These are phyloP conservation scores for Pollenia labialis DNA, from an alignment of 2,888 invertebrate genomes.

Conservation along the genomic window DNA sequence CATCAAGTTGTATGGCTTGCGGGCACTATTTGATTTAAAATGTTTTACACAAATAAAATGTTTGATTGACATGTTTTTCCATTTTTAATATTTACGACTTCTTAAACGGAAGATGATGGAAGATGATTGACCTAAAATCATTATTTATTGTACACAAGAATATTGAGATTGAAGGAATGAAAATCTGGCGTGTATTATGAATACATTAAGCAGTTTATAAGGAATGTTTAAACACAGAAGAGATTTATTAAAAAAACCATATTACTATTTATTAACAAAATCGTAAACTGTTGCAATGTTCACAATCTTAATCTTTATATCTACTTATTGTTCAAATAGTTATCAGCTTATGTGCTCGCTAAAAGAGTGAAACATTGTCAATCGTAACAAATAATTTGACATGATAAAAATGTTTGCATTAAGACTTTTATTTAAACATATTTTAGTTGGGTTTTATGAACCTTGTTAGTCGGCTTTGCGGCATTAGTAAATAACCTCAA, in stretches of 20 bases:
- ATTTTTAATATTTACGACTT: neutral
- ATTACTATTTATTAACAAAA: too few relatives aligned
- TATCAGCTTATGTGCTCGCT: neutral
- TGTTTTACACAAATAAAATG: constrained; percentile 20
- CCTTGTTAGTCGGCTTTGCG: constrained; percentile 57
- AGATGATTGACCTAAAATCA: constrained; percentile 55
- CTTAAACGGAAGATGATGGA: constrained; percentile 10
- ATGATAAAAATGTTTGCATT: constrained; percentile 58
- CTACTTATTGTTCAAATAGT: neutral
- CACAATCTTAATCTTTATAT: neutral
- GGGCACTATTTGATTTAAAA: neutral
- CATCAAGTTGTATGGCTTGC: neutral
- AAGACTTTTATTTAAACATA: constrained; percentile 50
- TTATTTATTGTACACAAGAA: neutral
- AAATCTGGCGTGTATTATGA: neutral
- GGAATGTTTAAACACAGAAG: too few relatives aligned
- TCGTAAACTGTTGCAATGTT: too few relatives aligned
- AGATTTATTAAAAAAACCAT: too few relatives aligned
- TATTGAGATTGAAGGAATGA: too few relatives aligned
- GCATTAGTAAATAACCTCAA: constrained; percentile 62
- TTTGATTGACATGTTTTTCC: constrained; percentile 66
- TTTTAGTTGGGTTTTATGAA: constrained; percentile 15
- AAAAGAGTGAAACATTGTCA: constrained; percentile 37
- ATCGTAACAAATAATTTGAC: constrained; percentile 57
- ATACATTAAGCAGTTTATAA: neutral